Evolutionary conservation across 1,140 invertebrate species (phyloP), one percentile per base, ranked within the genome.

Genomic region (Lepeophtheirus salmonis): DNA sequence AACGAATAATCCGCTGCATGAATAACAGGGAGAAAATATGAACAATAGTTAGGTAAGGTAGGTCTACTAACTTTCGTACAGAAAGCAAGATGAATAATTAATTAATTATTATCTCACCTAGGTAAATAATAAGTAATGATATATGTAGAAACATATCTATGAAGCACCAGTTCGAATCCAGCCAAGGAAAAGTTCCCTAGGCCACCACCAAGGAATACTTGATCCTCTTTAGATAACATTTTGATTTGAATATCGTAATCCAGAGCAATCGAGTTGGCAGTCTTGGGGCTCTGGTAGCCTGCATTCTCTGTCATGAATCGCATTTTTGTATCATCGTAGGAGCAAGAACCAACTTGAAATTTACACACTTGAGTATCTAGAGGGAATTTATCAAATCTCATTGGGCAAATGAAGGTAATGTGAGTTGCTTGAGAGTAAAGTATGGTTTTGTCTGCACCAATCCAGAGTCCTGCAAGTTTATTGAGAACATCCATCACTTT

Each of bases 351-450:
- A 18, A 61, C 59, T 20, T 61, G 59, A 25, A 61, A 61, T 24
- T 61, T 61, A 24, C 59, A 61, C 18, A 18, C 20, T 50, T 61
- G 59, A 25, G 59, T 61, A 24, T 61, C 59, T 21, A 61, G 49
- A n/a, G 59, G 59, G 50, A 61, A 61, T 23, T 61, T 61, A 23
- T 61, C 59, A 41, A 61, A 61, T n/a, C 59, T 17, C 59, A 61
- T 61, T 14, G 59, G 59, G 24, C 59, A 61, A 26, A 61, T 61
- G 50, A 61, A 61, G 17, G 59, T 61, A 48, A 61, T 61, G 50
- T 61, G 59, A n/a, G 59, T 61, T 18, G 48, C 48, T 24, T 61
- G 59, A 14, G 48, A 56, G 23, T 61, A 61, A 25, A 61, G 50
- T 20, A 61, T 50, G n/a, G 16, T 61, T 24, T 61, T 61, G 49